A percentile compares a stretch with the other conserved stretches of the same genome.
phyloP scores from a whole-genome alignment of 1,140 invertebrate species.

The Cydia amplana region DNA sequence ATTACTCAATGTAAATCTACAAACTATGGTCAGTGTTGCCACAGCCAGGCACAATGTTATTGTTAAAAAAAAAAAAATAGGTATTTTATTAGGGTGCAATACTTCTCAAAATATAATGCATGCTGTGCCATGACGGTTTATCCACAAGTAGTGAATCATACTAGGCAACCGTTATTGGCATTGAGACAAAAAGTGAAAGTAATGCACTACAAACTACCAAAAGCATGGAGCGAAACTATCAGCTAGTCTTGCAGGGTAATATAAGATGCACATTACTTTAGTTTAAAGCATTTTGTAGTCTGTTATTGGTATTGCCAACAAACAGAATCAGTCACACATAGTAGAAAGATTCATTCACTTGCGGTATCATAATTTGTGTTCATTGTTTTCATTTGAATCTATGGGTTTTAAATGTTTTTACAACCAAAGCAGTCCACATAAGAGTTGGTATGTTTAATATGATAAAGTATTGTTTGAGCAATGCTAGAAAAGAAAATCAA shows the following conservation, averaged over 20 bases:
- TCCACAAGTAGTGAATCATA: constrained; percentile 66
- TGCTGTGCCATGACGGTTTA: constrained; percentile 32
- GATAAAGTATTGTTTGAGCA: neutral
- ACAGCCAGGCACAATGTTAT: constrained; percentile 2
- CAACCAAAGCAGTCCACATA: too few relatives aligned
- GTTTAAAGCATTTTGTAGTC: neutral
- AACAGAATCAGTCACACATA: constrained; percentile 1
- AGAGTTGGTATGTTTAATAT: neutral
- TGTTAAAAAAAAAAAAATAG: neutral
- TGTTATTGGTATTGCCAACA: neutral
- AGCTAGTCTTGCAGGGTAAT: constrained; percentile 37
- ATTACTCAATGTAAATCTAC: constrained; percentile 24
- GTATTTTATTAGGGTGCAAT: constrained; percentile 1
- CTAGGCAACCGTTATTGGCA: constrained; percentile 63
- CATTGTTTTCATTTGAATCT: too few relatives aligned
- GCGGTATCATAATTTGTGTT: too few relatives aligned
- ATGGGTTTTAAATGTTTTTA: too few relatives aligned
- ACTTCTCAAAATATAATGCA: constrained; percentile 5
- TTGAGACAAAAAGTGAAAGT: constrained; percentile 69
- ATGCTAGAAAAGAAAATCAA: neutral
- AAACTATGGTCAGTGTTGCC: constrained; percentile 30
- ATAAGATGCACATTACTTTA: constrained; percentile 37
- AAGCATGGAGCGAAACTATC: constrained; percentile 54
- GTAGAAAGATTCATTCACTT: neutral
- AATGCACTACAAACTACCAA: constrained; percentile 47